phyloP scores from a whole-genome alignment of 2,113 vertebrate species.

The Manacus vitellinus region DNA sequence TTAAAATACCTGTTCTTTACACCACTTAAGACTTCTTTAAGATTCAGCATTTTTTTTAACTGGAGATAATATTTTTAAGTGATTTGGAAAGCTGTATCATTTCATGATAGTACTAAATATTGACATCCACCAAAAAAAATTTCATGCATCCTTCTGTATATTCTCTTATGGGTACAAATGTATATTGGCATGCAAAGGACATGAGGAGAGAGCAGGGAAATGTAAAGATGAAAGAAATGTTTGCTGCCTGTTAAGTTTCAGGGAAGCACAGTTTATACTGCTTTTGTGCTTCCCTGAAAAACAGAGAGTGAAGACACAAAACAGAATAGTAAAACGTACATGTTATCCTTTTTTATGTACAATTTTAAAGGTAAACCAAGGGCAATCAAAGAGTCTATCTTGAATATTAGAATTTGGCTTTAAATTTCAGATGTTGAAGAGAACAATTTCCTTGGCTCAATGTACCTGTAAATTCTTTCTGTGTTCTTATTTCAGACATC shows the following conservation, averaged over 20 bases:
- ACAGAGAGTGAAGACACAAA: background rate
- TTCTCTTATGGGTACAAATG: background rate
- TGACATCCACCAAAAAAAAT: background rate
- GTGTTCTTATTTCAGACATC: background rate
- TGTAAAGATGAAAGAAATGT: background rate
- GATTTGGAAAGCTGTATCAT: accelerated
- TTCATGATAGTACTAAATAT: background rate
- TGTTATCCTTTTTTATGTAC: background rate
- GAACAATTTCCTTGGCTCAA: background rate
- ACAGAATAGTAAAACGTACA: background rate
- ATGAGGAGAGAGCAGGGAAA: background rate
- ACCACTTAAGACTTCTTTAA: background rate
- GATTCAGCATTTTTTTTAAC: background rate
- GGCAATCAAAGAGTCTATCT: background rate
- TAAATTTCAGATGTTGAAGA: background rate
- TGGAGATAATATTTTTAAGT: background rate
- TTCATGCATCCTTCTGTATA: background rate
- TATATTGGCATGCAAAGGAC: background rate
- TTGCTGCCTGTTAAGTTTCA: background rate
- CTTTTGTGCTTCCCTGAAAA: background rate
- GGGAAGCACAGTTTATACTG: background rate
- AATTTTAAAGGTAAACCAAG: background rate
- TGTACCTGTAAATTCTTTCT: background rate
- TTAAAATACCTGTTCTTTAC: background rate
- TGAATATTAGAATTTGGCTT: background rate